phyloP scores from a whole-genome alignment of 1,140 invertebrate genomes.

The Tyrophagus putrescentiae region DNA sequence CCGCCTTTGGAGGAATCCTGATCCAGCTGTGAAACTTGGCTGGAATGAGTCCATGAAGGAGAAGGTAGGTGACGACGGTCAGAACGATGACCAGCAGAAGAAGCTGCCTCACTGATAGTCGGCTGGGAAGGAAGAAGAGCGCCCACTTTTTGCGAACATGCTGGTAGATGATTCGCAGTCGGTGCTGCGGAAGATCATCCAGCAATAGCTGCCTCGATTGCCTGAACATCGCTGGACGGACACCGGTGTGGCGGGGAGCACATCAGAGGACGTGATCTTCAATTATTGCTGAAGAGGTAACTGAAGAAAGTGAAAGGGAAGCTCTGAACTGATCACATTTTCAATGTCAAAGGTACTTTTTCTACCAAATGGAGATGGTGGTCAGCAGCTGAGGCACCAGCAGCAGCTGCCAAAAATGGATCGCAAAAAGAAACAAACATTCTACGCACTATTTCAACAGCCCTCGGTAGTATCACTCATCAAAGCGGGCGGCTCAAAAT shows the following conservation, averaged over 20 bases:
- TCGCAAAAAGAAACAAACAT: too few species aligned
- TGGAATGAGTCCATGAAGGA: not conserved
- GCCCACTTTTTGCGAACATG: not conserved
- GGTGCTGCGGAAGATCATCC: not conserved
- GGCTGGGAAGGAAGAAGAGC: not conserved
- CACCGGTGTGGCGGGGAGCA: not conserved
- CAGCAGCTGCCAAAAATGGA: too few species aligned
- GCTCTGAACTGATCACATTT: too few species aligned
- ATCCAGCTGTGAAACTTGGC: constrained; percentile 10
- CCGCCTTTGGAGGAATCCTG: constrained; percentile 1
- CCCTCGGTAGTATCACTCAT: too few species aligned
- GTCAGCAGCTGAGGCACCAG: too few species aligned
- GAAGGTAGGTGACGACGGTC: not conserved
- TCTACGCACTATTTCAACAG: too few species aligned
- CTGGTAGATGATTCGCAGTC: not conserved
- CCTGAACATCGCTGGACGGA: not conserved
- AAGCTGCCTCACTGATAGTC: not conserved
- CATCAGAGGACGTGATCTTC: not conserved
- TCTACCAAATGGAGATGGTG: too few species aligned
- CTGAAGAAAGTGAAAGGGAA: too few species aligned
- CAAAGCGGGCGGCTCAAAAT: too few species aligned
- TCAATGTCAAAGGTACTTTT: too few species aligned
- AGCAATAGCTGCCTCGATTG: not conserved
- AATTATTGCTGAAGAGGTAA: not conserved
- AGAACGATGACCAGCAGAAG: not conserved